Conservation (phyloP, 2,113 vertebrate species). For the Xiphophorus hellerii region DNA sequence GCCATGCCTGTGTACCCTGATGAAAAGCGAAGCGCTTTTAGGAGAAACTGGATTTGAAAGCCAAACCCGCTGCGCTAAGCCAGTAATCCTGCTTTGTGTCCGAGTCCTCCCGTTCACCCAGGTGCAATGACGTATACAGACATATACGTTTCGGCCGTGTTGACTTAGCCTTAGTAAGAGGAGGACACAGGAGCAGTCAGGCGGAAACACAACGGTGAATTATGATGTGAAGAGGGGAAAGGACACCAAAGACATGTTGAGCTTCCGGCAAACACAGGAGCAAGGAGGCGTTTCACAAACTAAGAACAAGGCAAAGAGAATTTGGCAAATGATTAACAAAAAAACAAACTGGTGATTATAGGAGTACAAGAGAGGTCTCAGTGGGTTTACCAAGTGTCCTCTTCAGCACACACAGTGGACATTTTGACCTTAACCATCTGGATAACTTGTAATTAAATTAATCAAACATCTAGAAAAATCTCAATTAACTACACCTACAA, state of each 20-base stretch:
- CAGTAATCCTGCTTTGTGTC: background rate
- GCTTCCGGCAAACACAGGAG: constrained; percentile 7
- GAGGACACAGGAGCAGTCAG: background rate
- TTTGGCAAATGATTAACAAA: background rate
- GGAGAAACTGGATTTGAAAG: background rate
- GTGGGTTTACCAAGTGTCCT: too few relatives aligned
- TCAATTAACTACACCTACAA: too few relatives aligned
- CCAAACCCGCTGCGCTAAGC: too few relatives aligned
- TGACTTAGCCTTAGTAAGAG: background rate
- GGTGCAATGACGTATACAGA: background rate
- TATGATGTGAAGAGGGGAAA: constrained; percentile 17
- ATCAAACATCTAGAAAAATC: too few relatives aligned
- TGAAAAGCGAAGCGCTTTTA: too few relatives aligned
- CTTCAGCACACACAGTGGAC: too few relatives aligned
- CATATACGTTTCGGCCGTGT: background rate
- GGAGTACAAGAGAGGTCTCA: too few relatives aligned
- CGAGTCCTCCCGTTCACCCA: background rate
- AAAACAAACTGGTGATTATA: background rate
- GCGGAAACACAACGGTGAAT: constrained; percentile 5
- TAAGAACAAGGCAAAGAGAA: constrained; percentile 1
- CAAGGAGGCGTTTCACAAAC: background rate
- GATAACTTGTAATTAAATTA: too few relatives aligned
- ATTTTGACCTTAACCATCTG: too few relatives aligned
- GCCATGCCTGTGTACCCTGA: too few relatives aligned
- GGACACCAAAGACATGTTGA: background rate